phyloP scores from a whole-genome alignment of 2,113 vertebrate species.

The Hippocampus zosterae region DNA sequence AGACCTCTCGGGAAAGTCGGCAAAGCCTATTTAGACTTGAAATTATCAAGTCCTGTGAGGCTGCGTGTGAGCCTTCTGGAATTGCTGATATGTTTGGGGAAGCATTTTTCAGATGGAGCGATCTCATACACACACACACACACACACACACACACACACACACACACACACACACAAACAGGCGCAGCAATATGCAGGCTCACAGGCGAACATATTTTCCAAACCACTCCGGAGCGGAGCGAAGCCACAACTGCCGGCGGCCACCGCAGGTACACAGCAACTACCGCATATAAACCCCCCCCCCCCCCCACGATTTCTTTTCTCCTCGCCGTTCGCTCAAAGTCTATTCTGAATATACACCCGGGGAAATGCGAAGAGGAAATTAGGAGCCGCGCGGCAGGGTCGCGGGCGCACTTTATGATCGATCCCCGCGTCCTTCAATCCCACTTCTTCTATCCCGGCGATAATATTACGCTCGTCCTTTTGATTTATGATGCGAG shows the following conservation, averaged over 20 bases:
- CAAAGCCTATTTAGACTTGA: conserved; percentile 5
- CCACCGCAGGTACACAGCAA: neutral
- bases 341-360: conserved; percentile 44
- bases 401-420: conserved; percentile 13
- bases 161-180: neutral
- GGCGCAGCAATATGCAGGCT: neutral
- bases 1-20: conserved; percentile 4
- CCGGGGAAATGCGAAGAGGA: conserved; percentile 37
- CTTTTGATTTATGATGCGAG: conserved; percentile 31
- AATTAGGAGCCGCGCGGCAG: conserved; percentile 33
- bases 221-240: neutral
- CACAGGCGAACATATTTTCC: neutral
- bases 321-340: conserved; percentile 23
- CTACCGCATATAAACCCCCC: neutral
- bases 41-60: conserved; percentile 3
- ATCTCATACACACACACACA: neutral
- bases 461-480: conserved; percentile 33
- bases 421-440: conserved; percentile 18
- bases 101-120: neutral
- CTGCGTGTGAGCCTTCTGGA: conserved; percentile 2
- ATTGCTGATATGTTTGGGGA: conserved; percentile 7
- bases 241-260: neutral
- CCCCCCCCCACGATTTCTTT: conserved; percentile 11
- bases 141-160: neutral
- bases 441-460: conserved; percentile 25